These are phyloP conservation scores for Plagodis dolabraria DNA, from an alignment of 2,888 invertebrate species.

Conservation along the genomic window DNA sequence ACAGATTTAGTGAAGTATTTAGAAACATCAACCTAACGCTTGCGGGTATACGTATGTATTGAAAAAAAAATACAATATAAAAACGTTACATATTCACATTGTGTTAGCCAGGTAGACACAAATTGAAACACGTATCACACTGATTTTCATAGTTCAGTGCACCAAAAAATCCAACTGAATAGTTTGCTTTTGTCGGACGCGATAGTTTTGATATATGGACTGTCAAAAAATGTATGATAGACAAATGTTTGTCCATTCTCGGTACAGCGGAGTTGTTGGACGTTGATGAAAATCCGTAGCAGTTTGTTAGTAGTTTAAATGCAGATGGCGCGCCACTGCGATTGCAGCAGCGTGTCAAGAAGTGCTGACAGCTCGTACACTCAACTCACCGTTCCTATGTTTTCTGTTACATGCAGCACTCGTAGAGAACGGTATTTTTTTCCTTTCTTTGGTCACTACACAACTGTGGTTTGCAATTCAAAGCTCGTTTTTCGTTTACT, in stretches of 20 bases:
- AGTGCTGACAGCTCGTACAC: constrained; percentile 55
- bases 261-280: constrained; percentile 48
- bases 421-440: constrained; percentile 41
- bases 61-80: neutral
- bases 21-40: too few species aligned
- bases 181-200: constrained; percentile 62
- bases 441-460: constrained; percentile 47
- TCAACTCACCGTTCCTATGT: constrained; percentile 44
- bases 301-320: constrained; percentile 63
- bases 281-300: constrained; percentile 60
- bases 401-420: constrained; percentile 38
- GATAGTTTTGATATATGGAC: constrained; percentile 66
- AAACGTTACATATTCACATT: neutral
- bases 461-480: constrained; percentile 61
- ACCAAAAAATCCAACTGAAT: constrained; percentile 56
- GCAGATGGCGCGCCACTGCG: constrained; percentile 33
- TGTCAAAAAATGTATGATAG: constrained; percentile 62
- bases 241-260: constrained; percentile 62
- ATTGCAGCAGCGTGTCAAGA: constrained; percentile 49
- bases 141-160: constrained; percentile 59
- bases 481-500: constrained; percentile 66
- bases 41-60: too few species aligned
- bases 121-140: constrained; percentile 49
- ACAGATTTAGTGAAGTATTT: too few species aligned
- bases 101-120: constrained; percentile 15